Evolutionary conservation across 2,113 vertebrate species (phyloP).

Genomic region (Hemiprocne comata): DNA sequence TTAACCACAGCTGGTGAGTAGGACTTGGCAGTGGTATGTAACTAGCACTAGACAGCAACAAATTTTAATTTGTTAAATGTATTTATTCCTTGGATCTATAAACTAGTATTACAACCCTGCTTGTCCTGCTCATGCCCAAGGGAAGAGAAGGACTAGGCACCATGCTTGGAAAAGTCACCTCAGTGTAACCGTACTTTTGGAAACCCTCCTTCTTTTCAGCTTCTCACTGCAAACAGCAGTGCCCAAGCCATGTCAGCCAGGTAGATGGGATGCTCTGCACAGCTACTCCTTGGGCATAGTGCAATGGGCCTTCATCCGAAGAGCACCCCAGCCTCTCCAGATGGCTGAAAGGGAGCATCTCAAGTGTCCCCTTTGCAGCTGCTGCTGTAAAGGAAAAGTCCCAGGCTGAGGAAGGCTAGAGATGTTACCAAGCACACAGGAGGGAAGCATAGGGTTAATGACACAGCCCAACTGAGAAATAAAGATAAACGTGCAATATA

Average conservation of each 20-base stretch:
- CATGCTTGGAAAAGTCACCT: background rate
- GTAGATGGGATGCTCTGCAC: background rate
- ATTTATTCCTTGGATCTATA: background rate
- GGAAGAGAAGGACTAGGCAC: background rate
- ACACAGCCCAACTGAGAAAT: background rate
- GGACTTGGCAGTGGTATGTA: accelerated
- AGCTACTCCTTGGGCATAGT: accelerated
- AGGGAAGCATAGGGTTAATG: background rate
- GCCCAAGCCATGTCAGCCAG: accelerated
- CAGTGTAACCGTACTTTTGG: background rate
- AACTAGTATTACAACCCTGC: background rate
- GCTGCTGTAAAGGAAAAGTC: background rate
- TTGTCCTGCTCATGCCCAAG: background rate
- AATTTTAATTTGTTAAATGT: background rate
- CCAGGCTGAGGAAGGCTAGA: background rate
- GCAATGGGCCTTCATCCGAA: accelerated
- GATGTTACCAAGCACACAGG: background rate
- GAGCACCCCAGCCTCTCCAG: background rate
- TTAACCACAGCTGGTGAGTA: background rate
- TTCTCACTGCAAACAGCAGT: background rate
- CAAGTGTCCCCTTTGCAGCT: background rate
- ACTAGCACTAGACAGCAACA: background rate
- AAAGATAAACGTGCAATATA: background rate
- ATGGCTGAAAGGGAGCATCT: background rate
- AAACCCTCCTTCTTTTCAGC: background rate